Evolutionary conservation across 2,888 invertebrate species (phyloP), one percentile per base, ranked within the genome.

Genomic region (Eumacrocentrus americanus): DNA sequence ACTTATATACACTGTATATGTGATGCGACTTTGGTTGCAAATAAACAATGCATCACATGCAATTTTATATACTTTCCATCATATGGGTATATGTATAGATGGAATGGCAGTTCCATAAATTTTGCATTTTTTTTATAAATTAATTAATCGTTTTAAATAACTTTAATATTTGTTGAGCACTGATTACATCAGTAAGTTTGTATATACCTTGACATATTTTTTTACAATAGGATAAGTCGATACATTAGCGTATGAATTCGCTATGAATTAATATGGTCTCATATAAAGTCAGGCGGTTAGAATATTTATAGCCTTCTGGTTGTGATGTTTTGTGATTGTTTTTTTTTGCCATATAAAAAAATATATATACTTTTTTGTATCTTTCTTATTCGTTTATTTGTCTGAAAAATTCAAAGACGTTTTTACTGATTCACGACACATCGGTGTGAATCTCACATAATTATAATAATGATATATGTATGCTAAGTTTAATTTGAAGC

Each of bases 91-190:
- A 29, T 29, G 29, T 29, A 29, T 9, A 29, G 29, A 29, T 29
- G 29, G 29, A 29, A 59, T 63, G 51, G 48, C 46, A 44, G 48
- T n/a, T n/a, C n/a, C n/a, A n/a, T n/a, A n/a, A 52, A 34, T 42
- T 57, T 54, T 58, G 51, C 58, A 63, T 61, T 63, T 58, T 56
- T 70, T 65, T 65, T 65, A 68, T 67, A 52, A 70, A 60, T 66
- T 72, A 66, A 71, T 71, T 72, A 69, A 70, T 72, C 74, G 71
- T 67, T 69, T 69, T 72, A 71, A 70, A 74, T 72, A 66, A 71
- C 67, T 69, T 74, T 75, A 73, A 74, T 68, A 66, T 70, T 66
- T 67, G 71, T 74, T 72, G 70, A 72, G 65, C 62, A 72, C 68
- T 72, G 68, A 70, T 70, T 72, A 71, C 67, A 63, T 70, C 65